These are phyloP conservation scores for Pseudotriccus pelzelni DNA, from an alignment of 2,797 vertebrate species.

Conservation along the genomic window DNA sequence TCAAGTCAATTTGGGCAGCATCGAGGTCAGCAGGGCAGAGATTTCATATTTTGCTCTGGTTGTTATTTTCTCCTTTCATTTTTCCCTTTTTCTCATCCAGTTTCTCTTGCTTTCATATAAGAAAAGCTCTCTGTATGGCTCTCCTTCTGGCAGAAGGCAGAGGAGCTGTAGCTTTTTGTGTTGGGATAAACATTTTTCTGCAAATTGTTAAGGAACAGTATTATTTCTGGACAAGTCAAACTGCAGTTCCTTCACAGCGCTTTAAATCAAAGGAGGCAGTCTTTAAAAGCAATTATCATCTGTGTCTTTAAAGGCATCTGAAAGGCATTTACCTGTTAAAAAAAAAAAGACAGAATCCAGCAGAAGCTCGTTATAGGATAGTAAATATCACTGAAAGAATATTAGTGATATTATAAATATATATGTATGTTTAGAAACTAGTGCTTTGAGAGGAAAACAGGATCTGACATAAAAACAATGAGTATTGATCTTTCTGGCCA, in stretches of 20 bases:
- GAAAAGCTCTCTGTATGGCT: accelerated
- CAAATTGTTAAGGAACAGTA: neutral
- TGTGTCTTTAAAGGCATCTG: neutral
- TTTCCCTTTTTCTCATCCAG: neutral
- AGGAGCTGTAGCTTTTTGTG: neutral
- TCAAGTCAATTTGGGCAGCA: neutral
- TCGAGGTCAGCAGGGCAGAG: neutral
- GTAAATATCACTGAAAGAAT: neutral
- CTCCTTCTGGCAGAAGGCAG: neutral
- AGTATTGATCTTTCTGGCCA: neutral
- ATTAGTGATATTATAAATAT: neutral
- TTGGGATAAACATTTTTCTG: neutral
- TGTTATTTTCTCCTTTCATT: neutral
- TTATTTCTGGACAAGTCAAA: neutral
- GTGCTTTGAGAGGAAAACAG: neutral
- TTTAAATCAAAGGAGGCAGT: neutral
- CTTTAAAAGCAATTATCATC: neutral
- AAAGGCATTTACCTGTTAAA: neutral
- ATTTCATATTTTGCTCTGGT: neutral
- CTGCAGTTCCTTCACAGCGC: neutral
- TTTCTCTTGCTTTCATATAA: neutral
- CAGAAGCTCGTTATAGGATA: neutral
- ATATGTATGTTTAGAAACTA: neutral
- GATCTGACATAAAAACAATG: neutral
- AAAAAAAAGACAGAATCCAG: neutral